Conservation (phyloP, 2,888 invertebrate species). For the Cantharis rufa region DNA sequence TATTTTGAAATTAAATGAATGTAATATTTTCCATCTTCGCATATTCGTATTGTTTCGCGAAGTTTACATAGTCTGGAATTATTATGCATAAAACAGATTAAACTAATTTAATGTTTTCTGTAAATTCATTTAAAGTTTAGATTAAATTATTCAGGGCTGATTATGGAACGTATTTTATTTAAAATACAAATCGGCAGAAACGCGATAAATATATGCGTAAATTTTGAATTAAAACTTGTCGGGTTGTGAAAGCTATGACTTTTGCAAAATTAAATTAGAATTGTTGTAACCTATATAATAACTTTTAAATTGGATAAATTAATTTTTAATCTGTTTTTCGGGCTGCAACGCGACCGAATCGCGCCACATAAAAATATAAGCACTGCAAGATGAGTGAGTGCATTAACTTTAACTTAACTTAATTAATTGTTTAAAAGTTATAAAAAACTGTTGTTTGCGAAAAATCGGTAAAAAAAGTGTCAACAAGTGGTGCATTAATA, state of each 20-base stretch:
- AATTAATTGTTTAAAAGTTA: not conserved
- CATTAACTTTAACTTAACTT: no score
- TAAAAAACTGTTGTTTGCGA: not conserved
- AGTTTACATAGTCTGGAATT: not conserved
- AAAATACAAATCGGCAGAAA: not conserved
- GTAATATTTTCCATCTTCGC: not conserved
- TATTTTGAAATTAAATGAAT: not conserved
- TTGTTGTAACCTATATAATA: not conserved
- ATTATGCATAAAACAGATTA: not conserved
- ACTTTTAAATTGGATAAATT: conserved; percentile 1
- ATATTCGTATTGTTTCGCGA: not conserved
- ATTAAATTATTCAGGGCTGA: not conserved
- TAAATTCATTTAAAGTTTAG: not conserved
- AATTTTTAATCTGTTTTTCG: not conserved
- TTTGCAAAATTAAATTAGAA: not conserved
- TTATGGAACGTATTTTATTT: not conserved
- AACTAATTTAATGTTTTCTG: not conserved
- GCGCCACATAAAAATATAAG: no score
- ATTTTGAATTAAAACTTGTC: conserved; percentile 1
- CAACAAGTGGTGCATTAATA: not conserved
- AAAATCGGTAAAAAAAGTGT: not conserved
- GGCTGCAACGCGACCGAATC: no score
- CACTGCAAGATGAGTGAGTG: no score
- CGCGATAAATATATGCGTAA: conserved; percentile 1
- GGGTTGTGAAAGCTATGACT: not conserved